phyloP scores from a whole-genome alignment of 2,113 vertebrate genomes.

The Geococcyx californianus region DNA sequence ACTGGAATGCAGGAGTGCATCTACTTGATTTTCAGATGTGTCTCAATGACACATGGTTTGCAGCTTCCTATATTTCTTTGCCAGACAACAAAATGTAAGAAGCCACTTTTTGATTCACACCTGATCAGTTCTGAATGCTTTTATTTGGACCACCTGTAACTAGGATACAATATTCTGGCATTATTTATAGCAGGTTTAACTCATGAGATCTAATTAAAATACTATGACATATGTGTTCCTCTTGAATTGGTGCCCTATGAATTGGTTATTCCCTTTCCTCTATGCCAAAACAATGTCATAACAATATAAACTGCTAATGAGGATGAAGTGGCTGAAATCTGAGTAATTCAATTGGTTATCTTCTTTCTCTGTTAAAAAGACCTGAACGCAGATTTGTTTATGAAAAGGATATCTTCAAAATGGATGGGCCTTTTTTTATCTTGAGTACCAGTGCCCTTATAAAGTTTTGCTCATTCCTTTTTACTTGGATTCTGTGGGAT shows the following conservation, averaged over 20 bases:
- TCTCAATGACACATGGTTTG: not conserved
- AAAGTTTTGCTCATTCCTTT: not conserved
- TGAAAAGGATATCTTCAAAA: not conserved
- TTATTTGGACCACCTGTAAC: not conserved
- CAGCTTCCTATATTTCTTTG: not conserved
- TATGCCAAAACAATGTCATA: slow-evolving; percentile 58
- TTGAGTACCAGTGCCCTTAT: too few species aligned
- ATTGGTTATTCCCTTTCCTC: slow-evolving; percentile 31
- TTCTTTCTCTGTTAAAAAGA: slow-evolving; percentile 5
- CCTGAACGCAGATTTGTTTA: not conserved
- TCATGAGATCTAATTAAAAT: slow-evolving; percentile 75
- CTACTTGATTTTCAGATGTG: not conserved
- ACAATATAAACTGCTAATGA: slow-evolving; percentile 62
- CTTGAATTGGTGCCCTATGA: slow-evolving; percentile 49
- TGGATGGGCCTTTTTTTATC: not conserved
- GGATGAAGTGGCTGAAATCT: slow-evolving; percentile 40
- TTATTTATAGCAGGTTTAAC: slow-evolving; percentile 39
- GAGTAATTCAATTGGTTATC: not conserved
- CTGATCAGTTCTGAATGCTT: not conserved
- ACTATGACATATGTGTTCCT: slow-evolving; percentile 34
- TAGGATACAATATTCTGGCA: slow-evolving; percentile 39
- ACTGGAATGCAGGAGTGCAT: not conserved
- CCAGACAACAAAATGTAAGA: not conserved
- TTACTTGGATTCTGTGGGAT: not conserved
- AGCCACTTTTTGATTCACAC: not conserved